These are phyloP conservation scores for Spisula solida DNA, from an alignment of 2,888 invertebrate genomes.

Conservation along the genomic window DNA sequence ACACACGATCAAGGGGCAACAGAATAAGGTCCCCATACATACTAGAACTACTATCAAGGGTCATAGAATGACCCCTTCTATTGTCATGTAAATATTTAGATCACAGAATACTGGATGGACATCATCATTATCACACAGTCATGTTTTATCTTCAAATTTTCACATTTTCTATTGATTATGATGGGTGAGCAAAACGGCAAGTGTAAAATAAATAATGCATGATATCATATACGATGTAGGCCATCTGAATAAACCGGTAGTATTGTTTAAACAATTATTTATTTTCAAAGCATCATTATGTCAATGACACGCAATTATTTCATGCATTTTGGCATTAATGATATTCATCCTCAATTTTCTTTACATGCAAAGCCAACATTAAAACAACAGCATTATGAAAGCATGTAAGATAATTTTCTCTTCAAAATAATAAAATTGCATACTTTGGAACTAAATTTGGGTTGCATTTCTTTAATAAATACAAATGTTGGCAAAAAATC, in stretches of 20 bases:
- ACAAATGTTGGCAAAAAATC: slow-evolving; percentile 1
- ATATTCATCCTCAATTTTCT: slow-evolving; percentile 7
- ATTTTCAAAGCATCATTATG: not conserved
- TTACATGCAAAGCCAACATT: not conserved
- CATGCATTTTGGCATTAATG: not conserved
- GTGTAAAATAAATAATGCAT: not conserved
- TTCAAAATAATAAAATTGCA: not conserved
- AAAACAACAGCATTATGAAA: slow-evolving; percentile 3
- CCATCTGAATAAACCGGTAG: not conserved
- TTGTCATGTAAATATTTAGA: slow-evolving; percentile 8
- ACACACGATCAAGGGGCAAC: not conserved
- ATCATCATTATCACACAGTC: not conserved
- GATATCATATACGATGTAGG: not conserved
- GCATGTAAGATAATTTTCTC: not conserved
- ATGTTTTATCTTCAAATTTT: not conserved
- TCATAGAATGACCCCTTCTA: not conserved
- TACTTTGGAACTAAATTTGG: not conserved
- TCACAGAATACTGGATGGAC: slow-evolving; percentile 16
- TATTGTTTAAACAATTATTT: not conserved
- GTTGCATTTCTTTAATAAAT: not conserved
- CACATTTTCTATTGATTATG: not conserved
- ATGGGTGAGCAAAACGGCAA: not conserved
- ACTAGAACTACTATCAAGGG: too few species aligned
- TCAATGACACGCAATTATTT: not conserved
- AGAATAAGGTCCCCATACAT: too few species aligned